phyloP scores from a whole-genome alignment of 2,113 vertebrate genomes.

The Salminus brasiliensis region DNA sequence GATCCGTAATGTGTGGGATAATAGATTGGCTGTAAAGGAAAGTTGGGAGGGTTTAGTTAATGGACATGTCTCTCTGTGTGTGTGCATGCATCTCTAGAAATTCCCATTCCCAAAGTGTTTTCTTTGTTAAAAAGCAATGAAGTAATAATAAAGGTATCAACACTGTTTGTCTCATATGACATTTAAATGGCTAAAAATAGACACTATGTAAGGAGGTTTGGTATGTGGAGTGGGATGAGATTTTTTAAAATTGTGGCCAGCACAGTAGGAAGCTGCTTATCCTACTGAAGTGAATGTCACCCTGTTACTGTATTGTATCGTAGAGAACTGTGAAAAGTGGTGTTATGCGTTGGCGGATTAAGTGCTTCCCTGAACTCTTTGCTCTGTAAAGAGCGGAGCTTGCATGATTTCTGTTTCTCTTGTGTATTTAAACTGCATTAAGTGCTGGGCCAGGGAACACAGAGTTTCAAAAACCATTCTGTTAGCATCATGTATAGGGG shows the following conservation, averaged over 20 bases:
- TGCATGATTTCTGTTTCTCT: neutral
- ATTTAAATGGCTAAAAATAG: neutral
- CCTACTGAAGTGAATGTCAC: neutral
- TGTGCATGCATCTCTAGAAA: neutral
- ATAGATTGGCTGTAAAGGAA: constrained; percentile 38
- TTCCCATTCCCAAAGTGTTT: neutral
- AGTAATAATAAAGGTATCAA: too few species aligned
- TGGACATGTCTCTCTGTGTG: constrained; percentile 1
- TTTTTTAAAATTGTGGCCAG: constrained; percentile 22
- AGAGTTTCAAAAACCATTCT: neutral
- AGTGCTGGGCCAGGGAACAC: neutral
- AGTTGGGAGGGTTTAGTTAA: neutral
- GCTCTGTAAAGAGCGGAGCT: neutral
- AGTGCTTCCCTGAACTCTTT: neutral
- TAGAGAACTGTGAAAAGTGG: constrained; percentile 7
- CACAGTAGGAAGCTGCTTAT: constrained; percentile 11
- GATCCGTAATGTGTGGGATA: constrained; percentile 51
- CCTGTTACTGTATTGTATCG: neutral
- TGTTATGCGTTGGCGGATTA: neutral
- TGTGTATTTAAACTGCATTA: neutral
- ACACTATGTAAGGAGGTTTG: neutral
- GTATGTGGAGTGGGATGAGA: neutral
- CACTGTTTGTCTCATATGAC: too few species aligned
- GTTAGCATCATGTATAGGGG: neutral
- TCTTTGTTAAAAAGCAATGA: neutral